Evolutionary conservation across 2,113 vertebrate species (phyloP).

Genomic region (Podarcis muralis): DNA sequence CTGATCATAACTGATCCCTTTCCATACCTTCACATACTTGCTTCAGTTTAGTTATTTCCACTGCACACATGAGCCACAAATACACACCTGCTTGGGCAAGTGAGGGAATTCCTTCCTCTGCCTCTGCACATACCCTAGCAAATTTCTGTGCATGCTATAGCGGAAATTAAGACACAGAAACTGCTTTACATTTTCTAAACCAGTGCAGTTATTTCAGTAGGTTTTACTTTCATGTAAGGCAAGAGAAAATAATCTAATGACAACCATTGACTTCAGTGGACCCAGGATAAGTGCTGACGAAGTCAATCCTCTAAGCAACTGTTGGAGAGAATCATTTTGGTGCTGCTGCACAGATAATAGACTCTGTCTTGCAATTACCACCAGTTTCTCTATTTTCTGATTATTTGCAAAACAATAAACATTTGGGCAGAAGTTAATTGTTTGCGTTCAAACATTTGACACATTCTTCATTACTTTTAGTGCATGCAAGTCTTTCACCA

Average conservation of each 20-base stretch:
- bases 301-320: slow-evolving; percentile 21
- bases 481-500: slow-evolving; percentile 61
- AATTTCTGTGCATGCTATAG: neutral
- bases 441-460: slow-evolving; percentile 71
- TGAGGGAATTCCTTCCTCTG: no score
- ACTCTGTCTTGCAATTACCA: slow-evolving; percentile 56
- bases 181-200: neutral
- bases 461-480: slow-evolving; percentile 75
- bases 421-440: slow-evolving; percentile 73
- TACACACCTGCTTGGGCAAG: no score
- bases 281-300: slow-evolving; percentile 1
- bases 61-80: no score
- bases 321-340: slow-evolving; percentile 28
- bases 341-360: slow-evolving; percentile 39
- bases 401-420: slow-evolving; percentile 72
- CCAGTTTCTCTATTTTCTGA: slow-evolving; percentile 64
- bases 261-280: neutral
- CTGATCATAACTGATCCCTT: no score
- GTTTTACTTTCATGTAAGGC: neutral
- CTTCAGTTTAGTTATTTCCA: no score
- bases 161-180: neutral
- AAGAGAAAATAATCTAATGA: neutral
- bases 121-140: neutral
- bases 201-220: neutral
- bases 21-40: no score